Evolutionary conservation across 37 sponge, comb jelly and placozoan genomes (phyloP), one percentile per base, ranked within the genome.

Genomic region (Halisarca cf. caerulea): DNA sequence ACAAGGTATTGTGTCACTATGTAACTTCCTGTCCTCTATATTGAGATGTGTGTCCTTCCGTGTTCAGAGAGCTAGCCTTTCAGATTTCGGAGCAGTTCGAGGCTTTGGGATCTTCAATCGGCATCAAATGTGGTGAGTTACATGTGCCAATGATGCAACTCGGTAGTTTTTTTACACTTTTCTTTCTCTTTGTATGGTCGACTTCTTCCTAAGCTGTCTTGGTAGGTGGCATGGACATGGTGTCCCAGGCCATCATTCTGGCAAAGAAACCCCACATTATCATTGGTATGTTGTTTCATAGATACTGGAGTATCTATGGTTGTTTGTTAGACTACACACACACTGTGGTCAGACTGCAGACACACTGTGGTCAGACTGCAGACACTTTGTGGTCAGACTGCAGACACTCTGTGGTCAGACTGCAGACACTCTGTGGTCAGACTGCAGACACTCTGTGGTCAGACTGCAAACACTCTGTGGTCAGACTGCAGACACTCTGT

Each of bases 71-170:
- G 69, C 83, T 98, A 71, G 99, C 99, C 0, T 98, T 92, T 77
- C 99, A 98, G 79, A 98, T 98, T 7, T 88, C 92, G 20, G 99
- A 98, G 58, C 99, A 98, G 84, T 86, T 98, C 35, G 96, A 98
- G 42, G 97, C 93, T 0, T 87, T 98, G 20, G 99, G 99, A 6
- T 59, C 84, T 39, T 85, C 86, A 0, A 94, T 96, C 34, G 97
- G 99, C 39, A 97, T 96, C 25, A 92, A 94, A 78, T 96, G 96
- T 89, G 96, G 94, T 88, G 66, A 59, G 88, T 45, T 20, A n/a
- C 24, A 70, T 32, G 9, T 35, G 73, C 20, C n/a, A n/a, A n/a
- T n/a, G 57, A 17, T 17, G 17, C 57, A 20, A 17, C 17, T 11
- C 57, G 57, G 57, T 54, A 17, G n/a, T n/a, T n/a, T n/a, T n/a